Evolutionary conservation across 2,797 vertebrate genomes (phyloP).

Genomic region (Aldrovandia affinis): DNA sequence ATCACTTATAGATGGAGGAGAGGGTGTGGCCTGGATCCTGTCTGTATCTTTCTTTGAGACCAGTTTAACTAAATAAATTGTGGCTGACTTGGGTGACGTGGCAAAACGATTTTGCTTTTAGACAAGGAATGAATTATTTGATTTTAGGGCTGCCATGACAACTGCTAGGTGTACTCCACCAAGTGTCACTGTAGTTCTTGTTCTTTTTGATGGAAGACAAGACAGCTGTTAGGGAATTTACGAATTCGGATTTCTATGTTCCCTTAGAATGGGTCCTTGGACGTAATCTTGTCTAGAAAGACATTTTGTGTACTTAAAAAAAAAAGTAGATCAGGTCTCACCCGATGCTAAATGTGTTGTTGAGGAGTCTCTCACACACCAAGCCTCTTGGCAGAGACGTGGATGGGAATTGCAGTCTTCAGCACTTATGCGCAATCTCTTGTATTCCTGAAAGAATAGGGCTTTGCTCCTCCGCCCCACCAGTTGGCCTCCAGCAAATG

Average conservation of each 20-base stretch:
- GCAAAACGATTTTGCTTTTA: neutral
- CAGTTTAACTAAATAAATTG: neutral
- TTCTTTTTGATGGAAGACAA: neutral
- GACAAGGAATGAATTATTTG: neutral
- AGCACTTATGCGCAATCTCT: slow-evolving; percentile 14
- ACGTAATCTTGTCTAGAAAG: neutral
- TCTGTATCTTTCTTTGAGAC: neutral
- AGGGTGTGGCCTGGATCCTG: neutral
- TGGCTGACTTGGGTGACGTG: neutral
- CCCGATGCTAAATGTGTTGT: neutral
- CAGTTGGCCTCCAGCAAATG: slow-evolving; percentile 60
- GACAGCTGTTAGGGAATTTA: neutral
- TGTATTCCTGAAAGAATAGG: slow-evolving; percentile 17
- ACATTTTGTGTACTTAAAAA: neutral
- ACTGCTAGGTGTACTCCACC: neutral
- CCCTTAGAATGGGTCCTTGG: neutral
- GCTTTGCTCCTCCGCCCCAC: slow-evolving; percentile 46
- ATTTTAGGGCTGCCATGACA: neutral
- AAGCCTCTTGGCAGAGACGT: slow-evolving; percentile 14
- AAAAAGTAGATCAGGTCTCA: neutral
- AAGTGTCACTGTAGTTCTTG: neutral
- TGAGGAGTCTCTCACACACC: neutral
- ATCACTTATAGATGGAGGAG: neutral
- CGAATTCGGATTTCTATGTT: neutral
- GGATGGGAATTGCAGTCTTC: slow-evolving; percentile 34